phyloP scores from a whole-genome alignment of 1,140 invertebrate genomes.

The Drosophila sulfurigaster region DNA sequence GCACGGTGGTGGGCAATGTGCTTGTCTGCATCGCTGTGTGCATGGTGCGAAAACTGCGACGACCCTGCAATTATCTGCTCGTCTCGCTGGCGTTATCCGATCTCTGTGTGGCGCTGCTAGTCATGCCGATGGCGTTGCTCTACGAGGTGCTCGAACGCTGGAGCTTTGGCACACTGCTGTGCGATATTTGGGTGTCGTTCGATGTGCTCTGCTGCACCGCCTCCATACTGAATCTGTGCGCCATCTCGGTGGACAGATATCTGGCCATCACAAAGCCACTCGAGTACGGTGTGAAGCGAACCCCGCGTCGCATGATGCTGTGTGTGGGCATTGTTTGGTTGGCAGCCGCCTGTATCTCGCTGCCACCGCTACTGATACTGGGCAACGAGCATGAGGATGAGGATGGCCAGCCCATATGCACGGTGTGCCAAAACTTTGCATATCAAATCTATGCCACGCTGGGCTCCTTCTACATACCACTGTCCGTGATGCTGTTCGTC shows the following conservation, averaged over 20 bases:
- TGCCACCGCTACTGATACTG: conserved; percentile 94
- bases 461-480: conserved; percentile 95
- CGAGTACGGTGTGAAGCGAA: conserved; percentile 94
- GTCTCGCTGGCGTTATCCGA: conserved; percentile 95
- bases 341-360: conserved; percentile 94
- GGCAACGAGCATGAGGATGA: conserved; percentile 91
- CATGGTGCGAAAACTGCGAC: conserved; percentile 93
- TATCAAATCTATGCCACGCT: conserved; percentile 96
- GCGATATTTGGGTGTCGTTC: conserved; percentile 94
- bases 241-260: conserved; percentile 95
- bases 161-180: conserved; percentile 93
- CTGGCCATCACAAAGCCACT: conserved; percentile 96
- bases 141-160: conserved; percentile 93
- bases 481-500: conserved; percentile 95
- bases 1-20: conserved; percentile 94
- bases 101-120: conserved; percentile 92
- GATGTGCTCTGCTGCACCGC: conserved; percentile 94
- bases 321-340: conserved; percentile 96
- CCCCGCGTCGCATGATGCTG: conserved; percentile 92
- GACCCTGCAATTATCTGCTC: conserved; percentile 94
- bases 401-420: conserved; percentile 89
- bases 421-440: conserved; percentile 94
- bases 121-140: conserved; percentile 94
- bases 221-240: conserved; percentile 96
- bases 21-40: conserved; percentile 95